Evolutionary conservation across 2,888 invertebrate species (phyloP).

Genomic region (Meliscaeva auricollis): DNA sequence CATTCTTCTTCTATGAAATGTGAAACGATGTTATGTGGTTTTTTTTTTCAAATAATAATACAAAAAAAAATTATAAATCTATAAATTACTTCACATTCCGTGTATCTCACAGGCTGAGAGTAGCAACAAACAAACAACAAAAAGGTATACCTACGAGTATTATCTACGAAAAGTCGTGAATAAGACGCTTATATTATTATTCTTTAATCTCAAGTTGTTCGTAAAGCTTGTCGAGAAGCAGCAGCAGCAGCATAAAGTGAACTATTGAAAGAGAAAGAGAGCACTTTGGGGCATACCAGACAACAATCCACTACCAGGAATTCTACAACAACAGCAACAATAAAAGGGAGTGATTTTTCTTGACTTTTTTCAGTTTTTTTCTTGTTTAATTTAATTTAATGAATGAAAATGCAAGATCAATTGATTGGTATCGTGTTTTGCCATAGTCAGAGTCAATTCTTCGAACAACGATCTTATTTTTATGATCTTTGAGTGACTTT

Average conservation of each 20-base stretch:
- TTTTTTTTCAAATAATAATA: conserved; percentile 7
- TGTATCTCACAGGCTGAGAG: conserved; percentile 50
- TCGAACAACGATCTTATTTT: conserved; percentile 61
- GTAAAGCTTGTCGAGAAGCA: conserved; percentile 27
- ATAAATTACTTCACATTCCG: conserved; percentile 65
- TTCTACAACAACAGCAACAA: conserved; percentile 12
- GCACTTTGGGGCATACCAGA: background rate
- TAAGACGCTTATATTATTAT: conserved; percentile 58
- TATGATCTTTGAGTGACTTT: conserved; percentile 72
- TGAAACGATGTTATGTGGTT: conserved; percentile 63
- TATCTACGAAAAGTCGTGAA: conserved; percentile 61
- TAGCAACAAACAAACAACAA: conserved; percentile 37
- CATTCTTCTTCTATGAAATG: conserved; percentile 56
- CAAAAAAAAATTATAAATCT: conserved; percentile 49
- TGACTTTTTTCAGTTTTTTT: conserved; percentile 23
- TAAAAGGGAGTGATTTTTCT: conserved; percentile 46
- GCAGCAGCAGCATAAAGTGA: background rate
- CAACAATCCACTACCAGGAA: conserved; percentile 24
- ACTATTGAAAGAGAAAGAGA: conserved; percentile 16
- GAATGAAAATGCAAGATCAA: conserved; percentile 72
- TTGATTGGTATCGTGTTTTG: conserved; percentile 61
- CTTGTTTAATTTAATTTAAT: conserved; percentile 36
- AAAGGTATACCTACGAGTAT: conserved; percentile 31
- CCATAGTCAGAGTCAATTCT: conserved; percentile 40
- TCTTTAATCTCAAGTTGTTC: conserved; percentile 48